phyloP scores from a whole-genome alignment of 2,888 invertebrate genomes.

The Eupithecia exiguata region DNA sequence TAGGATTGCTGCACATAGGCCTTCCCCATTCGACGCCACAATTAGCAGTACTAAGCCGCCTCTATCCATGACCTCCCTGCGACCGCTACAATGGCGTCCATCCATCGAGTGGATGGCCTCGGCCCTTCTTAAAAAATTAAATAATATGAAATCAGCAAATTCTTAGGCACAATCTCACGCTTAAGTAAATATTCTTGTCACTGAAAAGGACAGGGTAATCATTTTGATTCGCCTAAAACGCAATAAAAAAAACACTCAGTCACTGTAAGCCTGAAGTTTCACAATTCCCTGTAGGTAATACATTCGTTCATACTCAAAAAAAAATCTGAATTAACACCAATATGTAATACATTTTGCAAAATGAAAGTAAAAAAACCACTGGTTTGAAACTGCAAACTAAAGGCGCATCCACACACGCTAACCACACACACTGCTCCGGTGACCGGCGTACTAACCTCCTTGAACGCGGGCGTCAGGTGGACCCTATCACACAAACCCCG shows the following conservation, averaged over 20 bases:
- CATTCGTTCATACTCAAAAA: too few species aligned
- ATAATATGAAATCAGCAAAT: background rate
- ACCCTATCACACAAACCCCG: slow-evolving; percentile 53
- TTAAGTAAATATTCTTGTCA: background rate
- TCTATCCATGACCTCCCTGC: too few species aligned
- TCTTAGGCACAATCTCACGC: background rate
- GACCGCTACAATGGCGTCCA: too few species aligned
- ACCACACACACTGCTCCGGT: slow-evolving; percentile 69
- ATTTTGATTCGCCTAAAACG: background rate
- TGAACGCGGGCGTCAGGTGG: slow-evolving; percentile 76
- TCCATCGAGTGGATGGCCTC: too few species aligned
- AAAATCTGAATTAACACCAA: background rate
- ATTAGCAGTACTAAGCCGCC: too few species aligned
- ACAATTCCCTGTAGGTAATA: background rate
- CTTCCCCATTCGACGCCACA: too few species aligned
- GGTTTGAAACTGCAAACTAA: slow-evolving; percentile 14
- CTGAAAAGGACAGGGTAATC: background rate
- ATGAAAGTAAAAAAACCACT: background rate
- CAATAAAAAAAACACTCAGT: background rate
- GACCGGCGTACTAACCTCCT: slow-evolving; percentile 77
- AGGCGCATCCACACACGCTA: slow-evolving; percentile 41
- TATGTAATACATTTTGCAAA: background rate
- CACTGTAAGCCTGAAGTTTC: background rate
- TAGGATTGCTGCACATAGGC: too few species aligned
- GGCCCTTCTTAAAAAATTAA: background rate